Conservation (phyloP, 2,888 invertebrate species). For the Vesta saturnalis region DNA sequence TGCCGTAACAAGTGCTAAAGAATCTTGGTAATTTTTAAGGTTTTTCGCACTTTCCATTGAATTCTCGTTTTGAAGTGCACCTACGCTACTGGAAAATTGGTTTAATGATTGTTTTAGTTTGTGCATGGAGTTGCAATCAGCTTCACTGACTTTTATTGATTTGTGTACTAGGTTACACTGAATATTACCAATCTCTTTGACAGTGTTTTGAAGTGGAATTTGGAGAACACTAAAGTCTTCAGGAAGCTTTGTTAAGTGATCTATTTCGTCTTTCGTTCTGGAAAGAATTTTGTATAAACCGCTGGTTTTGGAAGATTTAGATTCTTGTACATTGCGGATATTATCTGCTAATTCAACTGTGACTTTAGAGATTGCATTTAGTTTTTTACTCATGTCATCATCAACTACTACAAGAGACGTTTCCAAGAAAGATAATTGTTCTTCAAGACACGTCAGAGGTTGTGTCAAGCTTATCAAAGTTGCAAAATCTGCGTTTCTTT, state of each 20-base stretch:
- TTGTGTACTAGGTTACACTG: conserved; percentile 5
- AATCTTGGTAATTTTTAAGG: not conserved
- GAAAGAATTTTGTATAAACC: not conserved
- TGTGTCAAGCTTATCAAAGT: too few species aligned
- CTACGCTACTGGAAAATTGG: not conserved
- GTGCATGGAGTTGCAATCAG: not conserved
- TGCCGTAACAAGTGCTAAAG: not conserved
- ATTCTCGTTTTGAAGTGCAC: conserved; percentile 5
- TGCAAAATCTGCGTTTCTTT: too few species aligned
- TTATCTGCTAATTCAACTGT: not conserved
- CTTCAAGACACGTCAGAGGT: too few species aligned
- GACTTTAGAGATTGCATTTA: not conserved
- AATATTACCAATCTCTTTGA: not conserved
- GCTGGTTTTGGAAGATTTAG: not conserved
- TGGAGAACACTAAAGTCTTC: not conserved
- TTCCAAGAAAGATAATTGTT: too few species aligned
- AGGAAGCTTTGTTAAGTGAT: not conserved
- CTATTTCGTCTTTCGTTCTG: not conserved
- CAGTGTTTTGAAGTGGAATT: not conserved
- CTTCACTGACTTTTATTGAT: not conserved
- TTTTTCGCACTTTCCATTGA: not conserved
- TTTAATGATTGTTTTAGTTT: conserved; percentile 14
- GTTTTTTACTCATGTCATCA: not conserved
- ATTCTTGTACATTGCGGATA: not conserved
- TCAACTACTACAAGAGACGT: too few species aligned